These are phyloP conservation scores for Lepidothrix coronata DNA, from an alignment of 2,113 vertebrate species.

Conservation along the genomic window DNA sequence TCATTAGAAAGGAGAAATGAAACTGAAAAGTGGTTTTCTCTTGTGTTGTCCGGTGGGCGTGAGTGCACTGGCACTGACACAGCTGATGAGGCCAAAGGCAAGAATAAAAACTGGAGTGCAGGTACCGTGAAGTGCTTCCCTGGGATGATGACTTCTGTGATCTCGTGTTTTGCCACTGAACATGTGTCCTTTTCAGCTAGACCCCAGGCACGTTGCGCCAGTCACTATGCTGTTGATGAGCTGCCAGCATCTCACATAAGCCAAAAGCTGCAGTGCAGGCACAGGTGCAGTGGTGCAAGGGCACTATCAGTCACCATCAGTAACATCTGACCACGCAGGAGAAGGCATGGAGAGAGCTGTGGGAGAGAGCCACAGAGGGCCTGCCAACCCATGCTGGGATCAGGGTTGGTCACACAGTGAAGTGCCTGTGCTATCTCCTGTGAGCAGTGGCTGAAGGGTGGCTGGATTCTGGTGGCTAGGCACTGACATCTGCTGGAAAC, in stretches of 20 bases:
- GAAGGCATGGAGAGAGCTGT: background rate
- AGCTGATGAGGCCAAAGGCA: background rate
- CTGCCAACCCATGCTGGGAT: background rate
- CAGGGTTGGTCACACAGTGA: accelerated
- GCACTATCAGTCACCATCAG: accelerated
- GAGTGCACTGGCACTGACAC: background rate
- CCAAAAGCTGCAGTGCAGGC: background rate
- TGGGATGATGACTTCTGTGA: background rate
- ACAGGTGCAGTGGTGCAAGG: accelerated
- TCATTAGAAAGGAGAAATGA: background rate
- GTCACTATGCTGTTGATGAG: accelerated
- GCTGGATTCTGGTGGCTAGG: background rate
- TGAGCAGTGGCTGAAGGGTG: background rate
- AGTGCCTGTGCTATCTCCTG: accelerated
- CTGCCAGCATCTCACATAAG: background rate
- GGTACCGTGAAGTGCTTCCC: background rate
- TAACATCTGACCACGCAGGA: background rate
- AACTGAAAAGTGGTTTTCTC: background rate
- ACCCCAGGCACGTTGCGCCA: background rate
- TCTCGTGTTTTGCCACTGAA: background rate
- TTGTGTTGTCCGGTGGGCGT: background rate
- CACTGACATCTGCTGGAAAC: background rate
- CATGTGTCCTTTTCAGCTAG: accelerated
- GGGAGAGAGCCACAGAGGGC: background rate
- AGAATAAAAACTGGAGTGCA: background rate